phyloP scores from a whole-genome alignment of 2,888 invertebrate species.

The Endomychus coccineus region DNA sequence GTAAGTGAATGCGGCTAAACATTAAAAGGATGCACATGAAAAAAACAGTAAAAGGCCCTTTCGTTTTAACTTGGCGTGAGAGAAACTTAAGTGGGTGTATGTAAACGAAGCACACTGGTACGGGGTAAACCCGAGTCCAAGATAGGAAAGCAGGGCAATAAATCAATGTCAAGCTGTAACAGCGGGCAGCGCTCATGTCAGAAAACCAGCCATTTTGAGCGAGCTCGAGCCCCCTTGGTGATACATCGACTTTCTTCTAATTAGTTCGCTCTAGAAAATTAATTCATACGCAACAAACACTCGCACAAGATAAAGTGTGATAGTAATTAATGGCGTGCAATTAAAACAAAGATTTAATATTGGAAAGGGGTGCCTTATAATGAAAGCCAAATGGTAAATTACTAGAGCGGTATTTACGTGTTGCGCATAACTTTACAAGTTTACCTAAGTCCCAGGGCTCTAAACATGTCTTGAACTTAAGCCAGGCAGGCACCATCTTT shows the following conservation, averaged over 20 bases:
- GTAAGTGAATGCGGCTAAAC: constrained; percentile 34
- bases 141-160: neutral
- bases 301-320: constrained; percentile 39
- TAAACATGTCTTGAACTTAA: constrained; percentile 43
- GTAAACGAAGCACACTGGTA: constrained; percentile 2
- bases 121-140: neutral
- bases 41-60: constrained; percentile 30
- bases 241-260: constrained; percentile 1
- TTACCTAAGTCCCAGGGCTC: constrained; percentile 42
- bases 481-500: constrained; percentile 40
- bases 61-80: constrained; percentile 2
- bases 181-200: constrained; percentile 3
- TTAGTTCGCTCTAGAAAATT: neutral
- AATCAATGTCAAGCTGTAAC: constrained; percentile 1
- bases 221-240: neutral
- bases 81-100: constrained; percentile 8
- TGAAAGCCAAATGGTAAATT: constrained; percentile 42
- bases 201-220: constrained; percentile 7
- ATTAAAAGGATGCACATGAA: too few species aligned
- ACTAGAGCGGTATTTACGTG: constrained; percentile 43
- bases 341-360: constrained; percentile 43
- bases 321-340: constrained; percentile 40
- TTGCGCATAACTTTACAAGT: constrained; percentile 45
- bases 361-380: constrained; percentile 31
- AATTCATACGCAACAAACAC: too few species aligned